Base-by-base conservation (phyloP, 2,888 invertebrate species). In the Polietes domitor region DNA sequence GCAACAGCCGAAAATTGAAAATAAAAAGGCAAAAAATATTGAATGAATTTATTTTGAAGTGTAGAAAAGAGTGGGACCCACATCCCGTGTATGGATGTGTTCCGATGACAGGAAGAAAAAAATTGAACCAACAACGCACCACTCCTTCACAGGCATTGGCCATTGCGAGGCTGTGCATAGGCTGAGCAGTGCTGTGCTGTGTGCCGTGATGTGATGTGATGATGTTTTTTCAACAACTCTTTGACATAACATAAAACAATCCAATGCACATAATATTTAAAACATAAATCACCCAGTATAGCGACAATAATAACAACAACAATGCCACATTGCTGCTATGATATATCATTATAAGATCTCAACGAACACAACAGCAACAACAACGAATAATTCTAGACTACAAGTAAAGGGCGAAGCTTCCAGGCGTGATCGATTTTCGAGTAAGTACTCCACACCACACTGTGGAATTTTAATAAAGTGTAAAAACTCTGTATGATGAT, bases 211-310 rank as follows among this genome's bases (percentile, higher is more conserved):
- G 37, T 65, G 65, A 65, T 21, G 65, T 41, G 65, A 10, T 65
- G 65, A 37, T 65, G 65, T 41, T 41, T 80, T 81, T 81, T 76
- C 72, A 81, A 77, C 76, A 81, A 58, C 76, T 65, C 65, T 72
- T 77, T 77, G 72, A 68, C 72, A 81, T 58, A 19, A 53, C 75
- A 75, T 75, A 32, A 43, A 55, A 74, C 68, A 75, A 61, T 28
- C 37, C 68, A 55, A 47, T 63, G 58, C 41, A 53, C 72, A 37
- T 37, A 76, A 65, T 72, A 72, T 77, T 72, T 72, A 32, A 65
- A 81, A 58, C 72, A 81, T 81, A 72, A 81, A 81, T 81, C 80
- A 65, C 15, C 15, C 65, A 77, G 72, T 47, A 65, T 58, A 65
- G 41, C 41, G 65, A 65, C 41, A 37, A 65, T 32, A 21, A 65